Percentiles rank a stretch among this genome's conserved stretches.
phyloP scores from a whole-genome alignment of 2,113 vertebrate species.

The Tichodroma muraria region DNA sequence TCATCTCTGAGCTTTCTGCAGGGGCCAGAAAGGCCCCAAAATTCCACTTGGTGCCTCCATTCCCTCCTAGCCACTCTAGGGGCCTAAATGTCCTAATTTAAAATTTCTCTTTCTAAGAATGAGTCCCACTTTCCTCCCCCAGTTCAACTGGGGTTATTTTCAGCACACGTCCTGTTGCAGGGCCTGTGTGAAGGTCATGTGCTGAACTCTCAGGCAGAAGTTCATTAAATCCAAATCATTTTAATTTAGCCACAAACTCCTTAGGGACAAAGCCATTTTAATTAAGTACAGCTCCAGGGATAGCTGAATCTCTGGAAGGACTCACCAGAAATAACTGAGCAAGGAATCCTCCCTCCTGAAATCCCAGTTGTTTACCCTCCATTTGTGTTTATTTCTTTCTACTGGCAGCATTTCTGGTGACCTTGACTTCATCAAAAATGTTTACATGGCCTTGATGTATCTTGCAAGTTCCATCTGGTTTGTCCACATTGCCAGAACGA shows the following conservation, averaged over 20 bases:
- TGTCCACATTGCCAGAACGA: not conserved
- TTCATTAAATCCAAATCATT: not conserved
- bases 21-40: not conserved
- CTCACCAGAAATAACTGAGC: not conserved
- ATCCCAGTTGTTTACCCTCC: not conserved
- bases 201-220: not conserved
- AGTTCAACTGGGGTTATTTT: not conserved
- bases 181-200: not conserved
- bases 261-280: not conserved
- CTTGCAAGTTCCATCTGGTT: not conserved
- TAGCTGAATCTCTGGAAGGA: not conserved
- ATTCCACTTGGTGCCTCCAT: not conserved
- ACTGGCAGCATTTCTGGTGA: not conserved
- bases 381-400: not conserved
- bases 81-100: not conserved
- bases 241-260: not conserved
- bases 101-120: not conserved
- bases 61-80: not conserved
- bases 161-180: not conserved
- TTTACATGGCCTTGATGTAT: not conserved
- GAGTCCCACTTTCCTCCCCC: not conserved
- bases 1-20: not conserved
- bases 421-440: not conserved
- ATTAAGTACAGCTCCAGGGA: not conserved
- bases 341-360: not conserved